phyloP scores from a whole-genome alignment of 2,113 vertebrate genomes.

The Oreochromis spilurus region DNA sequence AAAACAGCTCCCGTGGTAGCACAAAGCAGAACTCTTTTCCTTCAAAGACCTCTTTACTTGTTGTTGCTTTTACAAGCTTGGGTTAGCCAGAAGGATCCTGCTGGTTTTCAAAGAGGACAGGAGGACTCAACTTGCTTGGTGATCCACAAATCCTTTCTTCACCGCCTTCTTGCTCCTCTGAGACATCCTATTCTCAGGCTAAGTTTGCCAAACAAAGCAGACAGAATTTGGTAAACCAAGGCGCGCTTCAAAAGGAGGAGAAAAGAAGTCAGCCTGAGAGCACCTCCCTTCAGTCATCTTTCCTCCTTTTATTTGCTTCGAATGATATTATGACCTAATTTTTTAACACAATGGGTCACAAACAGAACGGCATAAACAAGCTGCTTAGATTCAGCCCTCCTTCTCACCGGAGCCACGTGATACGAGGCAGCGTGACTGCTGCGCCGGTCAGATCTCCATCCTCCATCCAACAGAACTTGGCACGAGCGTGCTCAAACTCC shows the following conservation, averaged over 20 bases:
- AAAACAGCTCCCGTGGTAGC: slow-evolving; percentile 55
- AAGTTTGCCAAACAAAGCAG: slow-evolving; percentile 16
- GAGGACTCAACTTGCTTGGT: slow-evolving; percentile 25
- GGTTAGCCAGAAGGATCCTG: slow-evolving; percentile 27
- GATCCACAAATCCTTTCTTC: slow-evolving; percentile 26
- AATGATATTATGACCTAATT: slow-evolving; percentile 43
- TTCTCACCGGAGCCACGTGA: slow-evolving; percentile 46
- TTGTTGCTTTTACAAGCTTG: slow-evolving; percentile 47
- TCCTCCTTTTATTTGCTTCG: neutral
- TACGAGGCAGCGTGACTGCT: slow-evolving; percentile 40
- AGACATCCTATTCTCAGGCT: neutral
- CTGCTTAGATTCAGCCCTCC: slow-evolving; percentile 17
- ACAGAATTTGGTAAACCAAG: neutral
- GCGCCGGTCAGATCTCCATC: slow-evolving; percentile 37
- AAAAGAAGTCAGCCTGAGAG: neutral
- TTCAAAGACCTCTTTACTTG: slow-evolving; percentile 49
- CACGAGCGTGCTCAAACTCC: slow-evolving; percentile 19
- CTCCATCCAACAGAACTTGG: slow-evolving; percentile 35
- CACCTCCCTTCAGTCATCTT: slow-evolving; percentile 4
- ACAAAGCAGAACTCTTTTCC: slow-evolving; percentile 34
- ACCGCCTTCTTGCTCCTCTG: neutral
- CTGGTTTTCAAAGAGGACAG: slow-evolving; percentile 18
- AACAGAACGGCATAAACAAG: slow-evolving; percentile 45
- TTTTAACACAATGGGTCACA: slow-evolving; percentile 31
- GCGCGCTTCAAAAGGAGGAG: neutral